phyloP scores from a whole-genome alignment of 2,113 vertebrate genomes.

The Physeter macrocephalus region DNA sequence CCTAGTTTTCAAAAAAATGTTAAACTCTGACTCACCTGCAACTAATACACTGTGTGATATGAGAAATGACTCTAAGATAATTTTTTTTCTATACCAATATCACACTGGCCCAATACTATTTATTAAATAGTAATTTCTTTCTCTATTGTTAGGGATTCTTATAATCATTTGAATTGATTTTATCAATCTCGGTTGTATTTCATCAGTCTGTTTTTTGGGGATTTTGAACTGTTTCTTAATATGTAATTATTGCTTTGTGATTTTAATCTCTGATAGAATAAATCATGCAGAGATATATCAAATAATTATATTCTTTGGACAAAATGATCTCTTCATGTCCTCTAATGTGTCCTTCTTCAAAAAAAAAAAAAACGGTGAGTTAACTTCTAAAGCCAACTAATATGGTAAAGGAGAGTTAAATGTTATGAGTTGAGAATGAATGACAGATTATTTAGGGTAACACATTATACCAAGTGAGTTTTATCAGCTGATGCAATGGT shows the following conservation, averaged over 20 bases:
- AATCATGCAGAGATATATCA: neutral
- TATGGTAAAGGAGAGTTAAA: neutral
- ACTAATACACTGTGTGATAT: neutral
- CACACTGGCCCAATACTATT: neutral
- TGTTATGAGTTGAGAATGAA: neutral
- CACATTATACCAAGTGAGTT: neutral
- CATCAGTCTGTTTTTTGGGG: neutral
- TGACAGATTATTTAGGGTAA: neutral
- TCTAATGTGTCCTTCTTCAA: neutral
- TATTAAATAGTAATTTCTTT: slow-evolving; percentile 49
- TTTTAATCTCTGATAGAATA: slow-evolving; percentile 26
- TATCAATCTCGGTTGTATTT: neutral
- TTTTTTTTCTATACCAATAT: neutral
- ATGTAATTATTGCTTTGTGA: slow-evolving; percentile 32
- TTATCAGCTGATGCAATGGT: neutral
- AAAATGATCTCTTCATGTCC: neutral
- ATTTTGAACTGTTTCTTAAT: slow-evolving; percentile 2
- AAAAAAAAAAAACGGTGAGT: neutral
- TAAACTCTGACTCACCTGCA: neutral
- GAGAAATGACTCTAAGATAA: neutral
- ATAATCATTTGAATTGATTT: slow-evolving; percentile 21
- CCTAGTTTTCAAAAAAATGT: slow-evolving; percentile 11
- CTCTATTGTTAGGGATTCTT: neutral
- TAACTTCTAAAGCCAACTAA: neutral
- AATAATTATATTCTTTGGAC: neutral